These are phyloP conservation scores for Petromus typicus DNA, from an alignment of 2,113 vertebrate genomes.

Conservation along the genomic window DNA sequence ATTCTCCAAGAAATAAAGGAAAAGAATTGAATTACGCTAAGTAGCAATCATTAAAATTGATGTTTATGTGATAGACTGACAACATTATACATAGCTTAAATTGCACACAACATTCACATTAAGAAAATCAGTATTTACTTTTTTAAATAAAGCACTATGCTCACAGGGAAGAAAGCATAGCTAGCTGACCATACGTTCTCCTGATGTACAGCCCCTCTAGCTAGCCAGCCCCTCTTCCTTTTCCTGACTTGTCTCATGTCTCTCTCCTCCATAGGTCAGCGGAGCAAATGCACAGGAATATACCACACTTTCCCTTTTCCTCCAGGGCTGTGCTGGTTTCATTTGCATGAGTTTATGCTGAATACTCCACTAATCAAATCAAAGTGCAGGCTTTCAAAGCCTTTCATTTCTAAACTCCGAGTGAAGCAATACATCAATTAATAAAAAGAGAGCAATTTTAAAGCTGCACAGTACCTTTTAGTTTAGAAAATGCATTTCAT, in stretches of 20 bases:
- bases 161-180: conserved; percentile 3
- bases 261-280: background rate
- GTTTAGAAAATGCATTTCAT: conserved; percentile 70
- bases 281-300: background rate
- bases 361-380: conserved; percentile 70
- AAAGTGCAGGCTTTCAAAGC: conserved; percentile 70
- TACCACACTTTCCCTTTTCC: background rate
- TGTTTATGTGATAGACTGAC: background rate
- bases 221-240: background rate
- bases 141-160: conserved; percentile 49
- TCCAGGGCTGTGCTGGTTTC: conserved; percentile 29
- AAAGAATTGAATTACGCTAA: background rate
- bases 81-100: background rate
- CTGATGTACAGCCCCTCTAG: background rate
- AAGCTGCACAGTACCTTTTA: conserved; percentile 48
- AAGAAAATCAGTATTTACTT: conserved; percentile 58
- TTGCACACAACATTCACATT: conserved; percentile 51
- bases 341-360: conserved; percentile 39
- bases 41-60: conserved; percentile 5
- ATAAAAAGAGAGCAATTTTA: conserved; percentile 56
- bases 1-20: conserved; percentile 26
- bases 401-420: conserved; percentile 61
- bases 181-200: background rate
- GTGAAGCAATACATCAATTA: conserved; percentile 65
- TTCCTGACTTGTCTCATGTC: background rate